These are phyloP conservation scores for Eilema depressum DNA, from an alignment of 2,888 invertebrate species.

Conservation along the genomic window DNA sequence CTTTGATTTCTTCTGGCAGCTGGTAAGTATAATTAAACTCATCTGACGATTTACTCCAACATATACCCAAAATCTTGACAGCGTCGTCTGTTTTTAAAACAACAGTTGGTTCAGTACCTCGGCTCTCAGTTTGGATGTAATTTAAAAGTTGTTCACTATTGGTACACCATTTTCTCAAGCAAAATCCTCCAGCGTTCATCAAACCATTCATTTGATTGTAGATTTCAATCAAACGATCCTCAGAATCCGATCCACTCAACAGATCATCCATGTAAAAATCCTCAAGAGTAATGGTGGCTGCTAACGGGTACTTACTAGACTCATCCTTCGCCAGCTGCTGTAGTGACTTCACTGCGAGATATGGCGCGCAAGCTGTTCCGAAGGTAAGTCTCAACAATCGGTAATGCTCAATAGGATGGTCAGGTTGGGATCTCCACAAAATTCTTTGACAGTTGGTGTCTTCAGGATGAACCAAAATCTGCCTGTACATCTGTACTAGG, in stretches of 20 bases:
- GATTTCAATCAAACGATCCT: background rate
- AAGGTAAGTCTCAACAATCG: slow-evolving; percentile 18
- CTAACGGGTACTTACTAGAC: background rate
- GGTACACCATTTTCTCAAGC: slow-evolving; percentile 1
- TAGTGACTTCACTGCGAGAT: background rate
- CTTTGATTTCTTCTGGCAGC: background rate
- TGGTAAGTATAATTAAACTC: background rate
- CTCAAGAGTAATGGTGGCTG: background rate
- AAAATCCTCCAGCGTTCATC: slow-evolving; percentile 4
- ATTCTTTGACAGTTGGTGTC: slow-evolving; percentile 19
- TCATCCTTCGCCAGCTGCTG: background rate
- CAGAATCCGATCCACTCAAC: background rate
- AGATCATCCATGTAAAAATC: slow-evolving; percentile 9
- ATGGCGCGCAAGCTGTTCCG: slow-evolving; percentile 23
- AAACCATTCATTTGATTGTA: slow-evolving; percentile 8
- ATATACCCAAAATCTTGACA: background rate
- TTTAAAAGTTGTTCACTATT: background rate
- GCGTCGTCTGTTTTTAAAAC: background rate
- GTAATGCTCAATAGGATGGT: slow-evolving; percentile 8
- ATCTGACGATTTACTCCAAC: background rate
- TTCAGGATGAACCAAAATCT: background rate
- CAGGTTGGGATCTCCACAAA: slow-evolving; percentile 9
- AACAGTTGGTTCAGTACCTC: background rate
- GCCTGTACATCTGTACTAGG: slow-evolving; percentile 11
- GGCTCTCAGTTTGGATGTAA: background rate